Evolutionary conservation across 2,888 invertebrate species (phyloP), one percentile per base, ranked within the genome.

Genomic region (Leptinotarsa rubiginosa): DNA sequence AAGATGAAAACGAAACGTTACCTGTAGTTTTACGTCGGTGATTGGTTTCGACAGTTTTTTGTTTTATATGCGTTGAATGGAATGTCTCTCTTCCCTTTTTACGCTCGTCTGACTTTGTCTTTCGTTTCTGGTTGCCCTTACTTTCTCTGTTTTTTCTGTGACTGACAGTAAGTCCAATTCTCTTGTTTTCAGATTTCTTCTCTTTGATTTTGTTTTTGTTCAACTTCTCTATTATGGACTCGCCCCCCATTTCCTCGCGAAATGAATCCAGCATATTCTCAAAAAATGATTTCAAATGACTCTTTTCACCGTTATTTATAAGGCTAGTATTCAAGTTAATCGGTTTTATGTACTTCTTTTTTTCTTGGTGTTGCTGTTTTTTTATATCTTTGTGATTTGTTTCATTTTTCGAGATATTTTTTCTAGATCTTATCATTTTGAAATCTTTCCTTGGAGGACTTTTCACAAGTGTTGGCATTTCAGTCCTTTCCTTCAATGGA

Each of bases 241-340:
- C 54, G 13, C 62, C 20, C 16, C 68, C 68, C 18, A 49, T 18
- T 65, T 72, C 69, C 12, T 72, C 47, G 3, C 75, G 75, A 59
- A 75, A 71, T 1, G 68, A 71, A 31, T 54, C 71, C 50, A 75
- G 20, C 65, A 71, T 65, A 52, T 64, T 50, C 16, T 64, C 25
- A 50, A 75, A 75, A 49, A 71, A 47, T 15, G 70, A 64, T 31
- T 65, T 18, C 41, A 74, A 56, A n/a, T 71, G 67, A 31, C 64
- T 67, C 5, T 68, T 65, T 31, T 15, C 47, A 4, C 25, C 31
- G 3, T 47, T 65, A 31, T n/a, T 47, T 49, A 18, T 47, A 59
- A 67, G 18, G 22, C 49, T 67, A 12, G 52, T 25, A 22, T 52
- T 52, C 12, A 68, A 54, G 10, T 54, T 52, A 12, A 68, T n/a